phyloP scores from a whole-genome alignment of 1,140 invertebrate species.

The Drosophila eugracilis region DNA sequence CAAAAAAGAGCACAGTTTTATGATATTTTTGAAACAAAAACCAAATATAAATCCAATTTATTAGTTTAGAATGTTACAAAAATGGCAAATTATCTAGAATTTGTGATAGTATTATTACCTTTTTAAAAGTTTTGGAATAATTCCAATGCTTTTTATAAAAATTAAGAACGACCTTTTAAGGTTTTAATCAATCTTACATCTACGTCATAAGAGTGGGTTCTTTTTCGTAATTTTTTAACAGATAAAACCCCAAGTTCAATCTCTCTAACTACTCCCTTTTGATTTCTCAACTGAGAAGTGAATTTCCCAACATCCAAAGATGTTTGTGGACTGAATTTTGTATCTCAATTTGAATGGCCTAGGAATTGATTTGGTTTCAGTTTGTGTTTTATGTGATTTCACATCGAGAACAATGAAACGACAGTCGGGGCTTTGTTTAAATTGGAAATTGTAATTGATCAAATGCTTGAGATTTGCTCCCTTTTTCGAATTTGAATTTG shows the following conservation, averaged over 20 bases:
- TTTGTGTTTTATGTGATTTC: constrained; percentile 45
- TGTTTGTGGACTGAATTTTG: constrained; percentile 39
- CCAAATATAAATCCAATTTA: too few relatives aligned
- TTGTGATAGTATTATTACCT: too few relatives aligned
- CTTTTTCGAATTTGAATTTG: constrained; percentile 59
- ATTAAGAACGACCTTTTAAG: too few relatives aligned
- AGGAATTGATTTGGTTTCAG: constrained; percentile 65
- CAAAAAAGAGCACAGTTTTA: too few relatives aligned
- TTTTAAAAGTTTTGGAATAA: too few relatives aligned
- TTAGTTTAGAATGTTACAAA: too few relatives aligned
- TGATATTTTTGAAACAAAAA: too few relatives aligned
- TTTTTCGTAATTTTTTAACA: too few relatives aligned
- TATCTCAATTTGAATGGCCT: constrained; percentile 69
- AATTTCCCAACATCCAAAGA: constrained; percentile 35
- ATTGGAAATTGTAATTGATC: constrained; percentile 82
- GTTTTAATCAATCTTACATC: neutral
- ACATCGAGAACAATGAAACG: constrained; percentile 57
- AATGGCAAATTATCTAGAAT: too few relatives aligned
- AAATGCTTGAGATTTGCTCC: constrained; percentile 78
- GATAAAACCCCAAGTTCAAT: neutral
- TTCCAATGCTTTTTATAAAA: too few relatives aligned
- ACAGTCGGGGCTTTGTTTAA: constrained; percentile 54
- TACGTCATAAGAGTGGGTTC: too few relatives aligned
- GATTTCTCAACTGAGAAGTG: constrained; percentile 8
- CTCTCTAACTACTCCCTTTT: neutral